Evolutionary conservation across 2,113 vertebrate genomes (phyloP).

Genomic region (Calyptommatus sinebrachiatus): DNA sequence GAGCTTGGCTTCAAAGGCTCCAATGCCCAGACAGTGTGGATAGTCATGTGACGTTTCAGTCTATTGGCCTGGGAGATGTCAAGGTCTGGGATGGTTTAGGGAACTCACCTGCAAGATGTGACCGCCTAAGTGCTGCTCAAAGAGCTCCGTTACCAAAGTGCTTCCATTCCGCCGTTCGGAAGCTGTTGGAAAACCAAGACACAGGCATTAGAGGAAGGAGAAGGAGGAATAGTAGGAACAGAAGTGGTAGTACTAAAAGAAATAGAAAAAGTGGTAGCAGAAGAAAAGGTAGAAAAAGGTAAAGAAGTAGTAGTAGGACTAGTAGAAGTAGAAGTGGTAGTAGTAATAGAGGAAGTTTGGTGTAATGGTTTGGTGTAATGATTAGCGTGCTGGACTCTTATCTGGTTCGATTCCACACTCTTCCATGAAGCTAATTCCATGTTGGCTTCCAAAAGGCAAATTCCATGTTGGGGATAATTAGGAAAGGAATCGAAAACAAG

Average conservation of each 20-base stretch:
- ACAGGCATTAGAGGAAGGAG: not conserved
- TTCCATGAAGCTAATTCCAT: no score
- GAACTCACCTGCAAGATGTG: slow-evolving; percentile 85
- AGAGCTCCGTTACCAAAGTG: slow-evolving; percentile 80
- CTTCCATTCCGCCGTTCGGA: slow-evolving; percentile 64
- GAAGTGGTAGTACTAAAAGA: no score
- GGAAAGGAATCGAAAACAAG: no score
- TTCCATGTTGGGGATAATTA: no score
- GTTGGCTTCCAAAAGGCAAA: no score
- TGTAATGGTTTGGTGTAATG: no score
- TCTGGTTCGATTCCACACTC: no score
- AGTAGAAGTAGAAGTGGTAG: no score
- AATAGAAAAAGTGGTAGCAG: not conserved
- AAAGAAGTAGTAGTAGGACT: no score
- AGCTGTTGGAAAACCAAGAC: slow-evolving; percentile 24
- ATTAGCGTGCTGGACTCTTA: no score
- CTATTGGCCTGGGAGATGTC: not conserved
- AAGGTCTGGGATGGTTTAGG: not conserved
- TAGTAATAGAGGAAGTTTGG: no score
- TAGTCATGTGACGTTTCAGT: not conserved
- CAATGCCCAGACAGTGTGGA: not conserved
- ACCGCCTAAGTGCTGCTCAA: slow-evolving; percentile 87
- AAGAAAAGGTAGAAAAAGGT: no score
- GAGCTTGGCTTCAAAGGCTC: slow-evolving; percentile 1
- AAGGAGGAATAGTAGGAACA: not conserved